Conservation (phyloP, 2,888 invertebrate genomes). For the Colostygia pectinataria region DNA sequence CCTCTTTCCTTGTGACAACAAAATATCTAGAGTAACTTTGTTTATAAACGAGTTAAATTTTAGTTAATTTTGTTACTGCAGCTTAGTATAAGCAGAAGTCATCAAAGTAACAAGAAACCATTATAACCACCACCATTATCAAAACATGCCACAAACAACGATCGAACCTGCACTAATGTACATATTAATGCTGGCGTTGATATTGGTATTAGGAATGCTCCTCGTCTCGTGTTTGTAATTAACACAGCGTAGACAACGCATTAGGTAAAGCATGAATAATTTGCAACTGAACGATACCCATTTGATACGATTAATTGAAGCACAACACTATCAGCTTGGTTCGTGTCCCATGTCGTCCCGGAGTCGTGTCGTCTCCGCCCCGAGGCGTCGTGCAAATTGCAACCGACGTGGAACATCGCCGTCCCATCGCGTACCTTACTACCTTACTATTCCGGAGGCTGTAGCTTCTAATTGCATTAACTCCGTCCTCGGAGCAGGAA, state of each 20-base stretch:
- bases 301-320: constrained; percentile 2
- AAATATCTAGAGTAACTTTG: too few relatives aligned
- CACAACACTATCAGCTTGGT: background rate
- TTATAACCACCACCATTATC: too few relatives aligned
- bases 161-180: too few relatives aligned
- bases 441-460: constrained; percentile 1
- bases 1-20: too few relatives aligned
- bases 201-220: too few relatives aligned
- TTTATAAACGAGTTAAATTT: too few relatives aligned
- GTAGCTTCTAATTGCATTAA: constrained; percentile 13
- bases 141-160: too few relatives aligned
- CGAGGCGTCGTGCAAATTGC: constrained; percentile 6
- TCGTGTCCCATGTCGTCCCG: background rate
- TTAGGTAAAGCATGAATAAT: constrained; percentile 1
- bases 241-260: background rate
- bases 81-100: too few relatives aligned
- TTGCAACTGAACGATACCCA: background rate
- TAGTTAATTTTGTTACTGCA: too few relatives aligned
- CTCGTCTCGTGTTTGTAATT: background rate
- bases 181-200: too few relatives aligned
- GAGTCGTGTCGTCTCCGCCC: background rate
- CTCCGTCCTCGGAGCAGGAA: background rate
- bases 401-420: constrained; percentile 11
- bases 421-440: background rate
- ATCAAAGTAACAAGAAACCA: too few relatives aligned